A percentile compares a stretch with the other conserved stretches of the same genome.
phyloP scores from a whole-genome alignment of 2,888 invertebrate species.

The Lagria hirta region DNA sequence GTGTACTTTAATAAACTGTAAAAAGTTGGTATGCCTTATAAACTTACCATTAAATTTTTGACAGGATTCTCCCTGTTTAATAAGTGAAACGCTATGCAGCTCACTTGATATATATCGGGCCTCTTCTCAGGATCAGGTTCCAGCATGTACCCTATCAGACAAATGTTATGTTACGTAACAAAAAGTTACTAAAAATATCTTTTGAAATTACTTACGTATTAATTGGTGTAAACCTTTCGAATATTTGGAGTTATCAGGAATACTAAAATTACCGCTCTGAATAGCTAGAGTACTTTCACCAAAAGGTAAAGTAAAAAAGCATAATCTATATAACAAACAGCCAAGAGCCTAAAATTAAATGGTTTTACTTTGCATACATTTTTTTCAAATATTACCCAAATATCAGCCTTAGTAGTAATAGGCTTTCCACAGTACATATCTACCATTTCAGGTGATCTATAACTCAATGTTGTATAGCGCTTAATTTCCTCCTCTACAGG shows the following conservation, averaged over 20 bases:
- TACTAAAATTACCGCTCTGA: conserved; percentile 82
- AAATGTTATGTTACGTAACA: conserved; percentile 2
- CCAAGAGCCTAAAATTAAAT: conserved; percentile 76
- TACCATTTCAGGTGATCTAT: conserved; percentile 91
- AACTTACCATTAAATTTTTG: conserved; percentile 75
- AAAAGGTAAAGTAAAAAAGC: conserved; percentile 87
- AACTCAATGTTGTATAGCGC: conserved; percentile 86
- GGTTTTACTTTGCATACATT: not conserved
- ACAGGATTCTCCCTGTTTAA: conserved; percentile 75
- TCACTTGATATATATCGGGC: conserved; percentile 86
- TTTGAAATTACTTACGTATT: conserved; percentile 61
- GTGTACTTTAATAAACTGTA: too few species aligned
- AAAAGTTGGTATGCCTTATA: too few species aligned
- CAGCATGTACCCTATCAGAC: conserved; percentile 71
- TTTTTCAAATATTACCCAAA: conserved; percentile 65
- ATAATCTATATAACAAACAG: conserved; percentile 84
- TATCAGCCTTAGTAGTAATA: conserved; percentile 85
- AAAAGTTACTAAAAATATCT: conserved; percentile 19
- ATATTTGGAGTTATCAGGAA: conserved; percentile 79
- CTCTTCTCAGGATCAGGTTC: conserved; percentile 79
- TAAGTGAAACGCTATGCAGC: conserved; percentile 70
- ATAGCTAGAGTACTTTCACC: conserved; percentile 92
- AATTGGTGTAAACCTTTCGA: conserved; percentile 70
- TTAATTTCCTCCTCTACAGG: conserved; percentile 82
- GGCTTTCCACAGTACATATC: conserved; percentile 82